Conservation (phyloP, 1,140 invertebrate genomes). For the Zaprionus ghesquierei region DNA sequence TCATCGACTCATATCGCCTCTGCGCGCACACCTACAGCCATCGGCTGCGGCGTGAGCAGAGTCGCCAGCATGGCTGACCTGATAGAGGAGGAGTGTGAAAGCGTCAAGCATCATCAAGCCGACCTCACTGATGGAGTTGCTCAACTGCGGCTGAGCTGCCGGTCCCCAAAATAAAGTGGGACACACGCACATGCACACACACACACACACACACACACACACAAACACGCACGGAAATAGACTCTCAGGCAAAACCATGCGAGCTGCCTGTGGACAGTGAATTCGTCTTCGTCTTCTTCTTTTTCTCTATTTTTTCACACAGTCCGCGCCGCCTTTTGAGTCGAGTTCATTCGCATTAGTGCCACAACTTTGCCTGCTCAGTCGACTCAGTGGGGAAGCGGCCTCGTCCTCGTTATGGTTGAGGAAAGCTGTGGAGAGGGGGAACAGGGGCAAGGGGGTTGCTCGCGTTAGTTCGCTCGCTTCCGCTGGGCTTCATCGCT, state of each 20-base stretch:
- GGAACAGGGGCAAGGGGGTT: background rate
- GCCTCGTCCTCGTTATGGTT: background rate
- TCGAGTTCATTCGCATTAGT: conserved; percentile 22
- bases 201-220: background rate
- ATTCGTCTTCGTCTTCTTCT: background rate
- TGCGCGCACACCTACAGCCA: conserved; percentile 30
- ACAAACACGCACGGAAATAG: background rate
- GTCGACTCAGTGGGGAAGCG: background rate
- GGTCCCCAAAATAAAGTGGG: too few species aligned
- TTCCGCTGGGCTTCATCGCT: conserved; percentile 7
- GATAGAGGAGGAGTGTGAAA: too few species aligned
- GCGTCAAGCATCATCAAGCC: background rate
- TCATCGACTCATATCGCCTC: conserved; percentile 37
- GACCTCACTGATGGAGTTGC: background rate
- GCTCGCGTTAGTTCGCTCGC: background rate
- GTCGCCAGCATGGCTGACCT: background rate
- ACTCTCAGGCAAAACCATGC: background rate
- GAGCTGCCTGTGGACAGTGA: background rate
- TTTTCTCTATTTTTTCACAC: background rate
- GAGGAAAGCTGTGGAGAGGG: background rate
- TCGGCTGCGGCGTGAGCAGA: conserved; percentile 24
- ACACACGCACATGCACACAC: too few species aligned
- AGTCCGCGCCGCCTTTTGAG: conserved; percentile 5
- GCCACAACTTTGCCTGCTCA: background rate
- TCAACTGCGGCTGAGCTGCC: background rate